Percentiles rank a stretch among this genome's conserved stretches.
These are phyloP conservation scores for Prinia subflava DNA, from an alignment of 2,113 vertebrate species.

Conservation along the genomic window DNA sequence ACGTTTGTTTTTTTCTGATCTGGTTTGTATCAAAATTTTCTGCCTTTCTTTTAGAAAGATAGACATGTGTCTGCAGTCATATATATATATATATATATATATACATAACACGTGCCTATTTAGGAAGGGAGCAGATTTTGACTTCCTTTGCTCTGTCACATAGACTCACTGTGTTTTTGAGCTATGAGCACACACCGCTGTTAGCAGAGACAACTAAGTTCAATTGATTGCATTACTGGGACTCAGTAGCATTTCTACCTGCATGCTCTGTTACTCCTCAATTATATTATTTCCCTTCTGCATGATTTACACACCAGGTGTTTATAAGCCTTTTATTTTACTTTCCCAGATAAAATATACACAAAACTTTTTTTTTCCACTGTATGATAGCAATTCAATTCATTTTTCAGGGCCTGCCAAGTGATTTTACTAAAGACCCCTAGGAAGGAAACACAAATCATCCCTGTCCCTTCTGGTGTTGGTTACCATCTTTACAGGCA, in stretches of 20 bases:
- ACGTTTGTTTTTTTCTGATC: no score
- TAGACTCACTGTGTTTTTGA: neutral
- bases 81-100: neutral
- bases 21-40: neutral
- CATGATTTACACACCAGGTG: neutral
- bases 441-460: neutral
- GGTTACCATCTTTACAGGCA: neutral
- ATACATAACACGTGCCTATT: accelerated
- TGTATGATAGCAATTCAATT: neutral
- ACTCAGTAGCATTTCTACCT: neutral
- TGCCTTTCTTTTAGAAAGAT: neutral
- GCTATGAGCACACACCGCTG: neutral
- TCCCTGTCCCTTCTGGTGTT: neutral
- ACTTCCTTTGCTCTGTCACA: neutral
- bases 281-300: neutral
- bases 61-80: accelerated
- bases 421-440: neutral
- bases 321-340: neutral
- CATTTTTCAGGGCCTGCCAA: neutral
- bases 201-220: neutral
- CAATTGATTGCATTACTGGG: neutral
- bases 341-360: neutral
- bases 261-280: neutral
- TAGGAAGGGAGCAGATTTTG: neutral
- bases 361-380: neutral